Base-by-base conservation (phyloP, 2,797 vertebrate species). In the Rhinatrema bivittatum region DNA sequence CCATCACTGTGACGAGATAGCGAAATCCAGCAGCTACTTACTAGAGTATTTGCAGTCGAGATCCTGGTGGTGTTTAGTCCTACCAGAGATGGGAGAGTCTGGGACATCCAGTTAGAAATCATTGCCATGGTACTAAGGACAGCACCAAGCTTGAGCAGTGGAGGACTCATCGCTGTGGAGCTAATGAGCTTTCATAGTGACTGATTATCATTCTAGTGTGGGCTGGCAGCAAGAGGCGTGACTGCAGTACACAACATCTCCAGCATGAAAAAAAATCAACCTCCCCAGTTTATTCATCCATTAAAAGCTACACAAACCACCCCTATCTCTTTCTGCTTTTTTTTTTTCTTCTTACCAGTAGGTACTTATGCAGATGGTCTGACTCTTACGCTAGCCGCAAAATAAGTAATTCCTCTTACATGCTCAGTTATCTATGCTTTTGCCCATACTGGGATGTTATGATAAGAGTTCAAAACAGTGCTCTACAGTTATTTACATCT, bases 101-200 rank as follows among this genome's bases (percentile, higher is more conserved):
- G 84, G 67, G 85, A 86, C 79, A 87, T 84, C 84, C 82, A 84
- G 76, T 79, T 85, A 38, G 82, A 81, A 50, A 87, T 80, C 72
- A 85, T 78, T 50, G 82, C 79, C 78, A 86, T 70, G 46, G 81
- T 75, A 45, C 81, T 84, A 9, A 87, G 78, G 37, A 74, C 60
- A 72, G 76, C 79, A 50, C 84, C 84, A 46, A 87, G 72, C 72
- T 80, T 84, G 57, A 86, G 78, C 68, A 84, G 75, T 36, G 81
- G 68, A 67, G 67, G 71, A 45, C 55, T 81, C 84, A 87, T 87
- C 46, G 75, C 76, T 60, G 70, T 68, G 65, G 38, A 76, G 70
- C 76, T 84, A 75, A 76, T 62, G 81, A 74, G 76, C 74, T 73
- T 76, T 76, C 79, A 76, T 74, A 62, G 70, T 72, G 74, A 72